Percentiles rank a stretch among this genome's conserved stretches.
Conservation (phyloP, 2,113 vertebrate genomes). For the Henicopernis longicauda region DNA sequence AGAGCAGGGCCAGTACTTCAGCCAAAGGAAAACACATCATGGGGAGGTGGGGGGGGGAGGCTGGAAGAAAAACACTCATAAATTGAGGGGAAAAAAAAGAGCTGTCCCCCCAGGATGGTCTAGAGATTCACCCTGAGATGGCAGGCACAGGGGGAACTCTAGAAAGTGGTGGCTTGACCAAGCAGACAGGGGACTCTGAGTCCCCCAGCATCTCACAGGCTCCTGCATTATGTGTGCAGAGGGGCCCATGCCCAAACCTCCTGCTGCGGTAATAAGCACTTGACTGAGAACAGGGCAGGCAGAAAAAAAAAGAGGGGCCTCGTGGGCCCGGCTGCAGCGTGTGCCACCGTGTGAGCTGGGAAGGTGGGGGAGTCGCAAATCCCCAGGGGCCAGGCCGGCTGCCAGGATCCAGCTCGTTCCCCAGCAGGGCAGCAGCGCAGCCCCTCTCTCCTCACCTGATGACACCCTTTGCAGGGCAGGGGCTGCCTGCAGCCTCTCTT, state of each 20-base stretch:
- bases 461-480: not conserved
- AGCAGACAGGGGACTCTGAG: not conserved
- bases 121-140: not conserved
- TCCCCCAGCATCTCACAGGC: not conserved
- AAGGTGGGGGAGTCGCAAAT: not conserved
- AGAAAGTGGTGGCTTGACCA: not conserved
- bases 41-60: not conserved
- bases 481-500: not conserved
- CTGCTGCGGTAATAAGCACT: not conserved
- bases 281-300: not conserved
- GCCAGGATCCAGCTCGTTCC: not conserved
- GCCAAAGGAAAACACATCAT: not conserved
- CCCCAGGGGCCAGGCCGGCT: not conserved
- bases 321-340: fast-evolving
- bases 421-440: not conserved
- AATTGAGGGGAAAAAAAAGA: not conserved
- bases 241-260: not conserved
- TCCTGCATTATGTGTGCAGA: not conserved
- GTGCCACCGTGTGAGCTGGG: not conserved
- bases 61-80: not conserved
- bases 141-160: not conserved
- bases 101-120: no score
- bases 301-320: not conserved
- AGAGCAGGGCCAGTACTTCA: not conserved
- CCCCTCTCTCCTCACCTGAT: not conserved